Conservation (phyloP, 92 coral and sea anemone species). For the Parazoanthus darwini region DNA sequence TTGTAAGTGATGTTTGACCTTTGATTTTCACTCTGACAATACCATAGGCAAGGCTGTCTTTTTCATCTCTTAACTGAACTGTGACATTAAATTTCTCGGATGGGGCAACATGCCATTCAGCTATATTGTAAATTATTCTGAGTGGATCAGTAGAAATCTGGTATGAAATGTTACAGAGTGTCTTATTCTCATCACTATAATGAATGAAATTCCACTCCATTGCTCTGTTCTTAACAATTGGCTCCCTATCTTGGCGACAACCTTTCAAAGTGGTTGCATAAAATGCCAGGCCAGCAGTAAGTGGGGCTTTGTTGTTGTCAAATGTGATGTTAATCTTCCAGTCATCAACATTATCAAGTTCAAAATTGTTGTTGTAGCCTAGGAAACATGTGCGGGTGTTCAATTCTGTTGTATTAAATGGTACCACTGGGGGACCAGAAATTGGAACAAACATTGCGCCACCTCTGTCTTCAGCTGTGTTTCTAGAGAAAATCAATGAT, state of each 20-base stretch:
- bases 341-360: slow-evolving; percentile 35
- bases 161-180: slow-evolving; percentile 34
- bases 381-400: slow-evolving; percentile 81
- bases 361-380: slow-evolving; percentile 50
- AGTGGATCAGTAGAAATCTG: slow-evolving; percentile 90
- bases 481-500: slow-evolving; percentile 56
- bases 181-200: slow-evolving; percentile 44
- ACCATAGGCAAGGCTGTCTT: slow-evolving; percentile 75
- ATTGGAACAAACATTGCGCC: slow-evolving; percentile 83
- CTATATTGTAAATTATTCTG: slow-evolving; percentile 47
- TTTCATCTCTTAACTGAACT: slow-evolving; percentile 80
- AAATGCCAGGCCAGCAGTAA: slow-evolving; percentile 77
- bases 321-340: slow-evolving; percentile 74
- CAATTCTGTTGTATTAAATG: slow-evolving; percentile 83
- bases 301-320: slow-evolving; percentile 64
- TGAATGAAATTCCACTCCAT: slow-evolving; percentile 70
- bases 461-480: slow-evolving; percentile 69
- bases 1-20: slow-evolving; percentile 35
- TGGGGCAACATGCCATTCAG: slow-evolving; percentile 80
- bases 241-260: slow-evolving; percentile 70
- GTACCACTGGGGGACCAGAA: slow-evolving; percentile 85
- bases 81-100: slow-evolving; percentile 69
- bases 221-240: slow-evolving; percentile 64
- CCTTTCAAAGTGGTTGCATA: slow-evolving; percentile 87
- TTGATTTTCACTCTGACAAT: slow-evolving; percentile 59